Percentiles rank a stretch among this genome's conserved stretches.
phyloP scores from a whole-genome alignment of 2,888 invertebrate species.

The Lamellibrachia columna region DNA sequence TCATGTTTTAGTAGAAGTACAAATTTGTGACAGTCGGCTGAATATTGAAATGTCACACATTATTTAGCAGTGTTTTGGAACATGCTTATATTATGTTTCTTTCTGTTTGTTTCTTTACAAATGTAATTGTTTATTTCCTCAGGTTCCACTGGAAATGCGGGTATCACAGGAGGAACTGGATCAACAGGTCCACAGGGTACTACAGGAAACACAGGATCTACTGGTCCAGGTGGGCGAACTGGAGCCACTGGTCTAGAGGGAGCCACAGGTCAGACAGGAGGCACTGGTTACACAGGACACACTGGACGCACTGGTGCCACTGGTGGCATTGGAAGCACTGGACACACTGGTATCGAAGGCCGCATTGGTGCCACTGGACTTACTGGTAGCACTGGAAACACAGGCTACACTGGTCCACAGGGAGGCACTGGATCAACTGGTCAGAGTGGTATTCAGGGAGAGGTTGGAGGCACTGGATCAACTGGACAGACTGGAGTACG shows the following conservation, averaged over 20 bases:
- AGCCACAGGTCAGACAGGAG: slow-evolving; percentile 25
- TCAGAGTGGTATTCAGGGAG: slow-evolving; percentile 69
- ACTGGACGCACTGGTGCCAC: neutral
- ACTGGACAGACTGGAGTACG: slow-evolving; percentile 27
- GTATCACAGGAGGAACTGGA: slow-evolving; percentile 29
- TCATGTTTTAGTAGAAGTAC: neutral
- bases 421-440: slow-evolving; percentile 34
- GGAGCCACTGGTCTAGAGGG: slow-evolving; percentile 26
- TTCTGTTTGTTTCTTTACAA: neutral
- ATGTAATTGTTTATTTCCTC: neutral
- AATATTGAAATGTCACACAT: neutral
- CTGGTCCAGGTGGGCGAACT: slow-evolving; percentile 17
- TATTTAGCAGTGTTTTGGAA: neutral
- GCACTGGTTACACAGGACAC: slow-evolving; percentile 13
- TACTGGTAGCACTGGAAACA: slow-evolving; percentile 19
- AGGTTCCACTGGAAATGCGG: neutral
- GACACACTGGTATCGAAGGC: slow-evolving; percentile 44
- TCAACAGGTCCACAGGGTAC: slow-evolving; percentile 20
- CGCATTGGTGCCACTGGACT: slow-evolving; percentile 28
- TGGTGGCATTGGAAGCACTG: slow-evolving; percentile 14
- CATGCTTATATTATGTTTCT: neutral
- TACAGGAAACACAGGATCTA: slow-evolving; percentile 20
- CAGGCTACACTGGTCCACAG: neutral
- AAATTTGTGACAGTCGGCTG: neutral
- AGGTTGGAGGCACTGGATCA: slow-evolving; percentile 31